A percentile compares a stretch with the other conserved stretches of the same genome.
phyloP scores from a whole-genome alignment of 2,113 vertebrate species.

The Indicator indicator region DNA sequence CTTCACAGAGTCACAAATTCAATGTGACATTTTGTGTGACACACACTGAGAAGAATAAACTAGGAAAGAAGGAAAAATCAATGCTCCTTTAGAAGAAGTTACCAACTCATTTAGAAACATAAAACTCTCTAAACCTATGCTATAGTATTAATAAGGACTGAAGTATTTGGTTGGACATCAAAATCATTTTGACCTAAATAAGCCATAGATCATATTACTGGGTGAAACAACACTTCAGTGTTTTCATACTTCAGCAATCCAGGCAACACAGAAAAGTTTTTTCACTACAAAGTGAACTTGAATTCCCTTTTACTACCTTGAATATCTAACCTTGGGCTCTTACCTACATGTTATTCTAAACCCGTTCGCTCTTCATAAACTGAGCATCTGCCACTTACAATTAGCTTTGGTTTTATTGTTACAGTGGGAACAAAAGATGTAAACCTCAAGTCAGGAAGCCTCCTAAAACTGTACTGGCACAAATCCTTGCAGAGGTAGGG shows the following conservation, averaged over 20 bases:
- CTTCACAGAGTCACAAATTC: slow-evolving; percentile 52
- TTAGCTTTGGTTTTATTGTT: slow-evolving; percentile 30
- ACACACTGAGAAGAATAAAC: slow-evolving; percentile 17
- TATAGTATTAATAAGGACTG: background rate
- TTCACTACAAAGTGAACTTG: background rate
- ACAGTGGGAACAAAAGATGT: background rate
- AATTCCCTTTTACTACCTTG: background rate
- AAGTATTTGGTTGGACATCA: background rate
- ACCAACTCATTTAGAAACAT: slow-evolving; percentile 52
- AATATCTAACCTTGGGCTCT: background rate
- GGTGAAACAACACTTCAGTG: background rate
- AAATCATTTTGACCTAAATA: slow-evolving; percentile 15
- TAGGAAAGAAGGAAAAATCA: slow-evolving; percentile 39
- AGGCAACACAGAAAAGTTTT: background rate
- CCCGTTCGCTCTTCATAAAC: slow-evolving; percentile 4
- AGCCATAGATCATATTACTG: background rate
- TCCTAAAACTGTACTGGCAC: background rate
- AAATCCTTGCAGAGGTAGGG: background rate
- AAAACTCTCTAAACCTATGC: slow-evolving; percentile 27
- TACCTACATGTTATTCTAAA: background rate
- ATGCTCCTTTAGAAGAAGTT: slow-evolving; percentile 62
- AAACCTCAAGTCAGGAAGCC: background rate
- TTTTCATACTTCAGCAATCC: background rate
- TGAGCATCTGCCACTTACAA: slow-evolving; percentile 21
- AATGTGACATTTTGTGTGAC: slow-evolving; percentile 45